Evolutionary conservation across 1,140 invertebrate species (phyloP).

Genomic region (Lepidotrigona ventralis): DNA sequence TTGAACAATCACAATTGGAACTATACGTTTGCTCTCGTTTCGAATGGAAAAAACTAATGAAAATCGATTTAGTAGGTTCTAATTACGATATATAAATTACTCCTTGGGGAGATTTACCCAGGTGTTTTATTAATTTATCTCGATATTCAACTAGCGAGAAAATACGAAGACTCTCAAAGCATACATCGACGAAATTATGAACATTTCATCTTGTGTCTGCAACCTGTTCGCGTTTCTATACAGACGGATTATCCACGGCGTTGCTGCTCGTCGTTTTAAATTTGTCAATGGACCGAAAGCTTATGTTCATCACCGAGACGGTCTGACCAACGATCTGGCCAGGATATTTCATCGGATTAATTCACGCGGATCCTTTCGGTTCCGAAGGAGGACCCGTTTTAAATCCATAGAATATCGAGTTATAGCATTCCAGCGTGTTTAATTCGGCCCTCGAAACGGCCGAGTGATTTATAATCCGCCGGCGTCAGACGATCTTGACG

Average conservation of each 20-base stretch:
- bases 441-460: slow-evolving; percentile 54
- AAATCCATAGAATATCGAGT: slow-evolving; percentile 51
- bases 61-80: neutral
- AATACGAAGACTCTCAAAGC: neutral
- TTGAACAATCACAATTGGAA: neutral
- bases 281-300: slow-evolving; percentile 46
- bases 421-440: slow-evolving; percentile 54
- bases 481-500: slow-evolving; percentile 47
- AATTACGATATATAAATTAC: too few relatives aligned
- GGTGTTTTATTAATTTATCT: too few relatives aligned
- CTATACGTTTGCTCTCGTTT: neutral
- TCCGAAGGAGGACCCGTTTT: neutral
- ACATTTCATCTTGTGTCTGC: neutral
- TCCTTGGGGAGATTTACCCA: too few relatives aligned
- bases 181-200: neutral
- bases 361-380: neutral
- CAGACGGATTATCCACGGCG: slow-evolving; percentile 14
- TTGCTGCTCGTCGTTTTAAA: slow-evolving; percentile 5
- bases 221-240: neutral
- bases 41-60: neutral
- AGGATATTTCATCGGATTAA: slow-evolving; percentile 41
- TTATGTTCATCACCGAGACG: slow-evolving; percentile 38
- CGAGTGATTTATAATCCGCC: slow-evolving; percentile 60
- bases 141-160: too few relatives aligned
- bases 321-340: neutral